These are phyloP conservation scores for Hyposoter dolosus DNA, from an alignment of 2,888 invertebrate species.

Conservation along the genomic window DNA sequence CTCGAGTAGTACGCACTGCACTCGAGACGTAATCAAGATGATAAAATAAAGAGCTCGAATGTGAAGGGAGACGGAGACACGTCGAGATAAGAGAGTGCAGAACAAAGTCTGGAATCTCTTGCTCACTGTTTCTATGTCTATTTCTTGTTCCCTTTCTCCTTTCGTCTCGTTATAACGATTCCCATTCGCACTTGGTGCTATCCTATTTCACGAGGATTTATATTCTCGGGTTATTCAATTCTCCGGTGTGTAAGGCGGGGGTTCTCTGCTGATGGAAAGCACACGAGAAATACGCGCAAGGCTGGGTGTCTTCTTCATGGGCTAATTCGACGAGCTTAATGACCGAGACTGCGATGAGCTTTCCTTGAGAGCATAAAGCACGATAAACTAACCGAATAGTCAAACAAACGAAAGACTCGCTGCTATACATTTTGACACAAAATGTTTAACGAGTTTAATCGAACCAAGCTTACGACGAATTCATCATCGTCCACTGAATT, in stretches of 20 bases:
- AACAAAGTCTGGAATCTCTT: constrained; percentile 43
- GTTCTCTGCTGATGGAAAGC: constrained; percentile 26
- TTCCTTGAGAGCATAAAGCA: constrained; percentile 7
- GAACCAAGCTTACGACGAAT: neutral
- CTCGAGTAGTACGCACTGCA: constrained; percentile 43
- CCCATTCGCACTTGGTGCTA: constrained; percentile 3
- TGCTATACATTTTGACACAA: constrained; percentile 2
- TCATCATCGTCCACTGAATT: neutral
- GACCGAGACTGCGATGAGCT: constrained; percentile 20
- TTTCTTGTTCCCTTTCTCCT: constrained; percentile 3
- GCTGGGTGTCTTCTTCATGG: constrained; percentile 15
- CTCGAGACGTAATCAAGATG: constrained; percentile 58
- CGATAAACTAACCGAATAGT: constrained; percentile 37
- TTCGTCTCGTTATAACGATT: constrained; percentile 7
- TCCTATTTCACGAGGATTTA: constrained; percentile 4
- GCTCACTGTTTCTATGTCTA: neutral
- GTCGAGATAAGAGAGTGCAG: constrained; percentile 30
- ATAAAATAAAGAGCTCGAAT: constrained; percentile 55
- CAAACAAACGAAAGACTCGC: constrained; percentile 30
- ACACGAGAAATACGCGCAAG: constrained; percentile 6
- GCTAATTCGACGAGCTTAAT: constrained; percentile 57
- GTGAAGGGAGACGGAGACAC: constrained; percentile 25
- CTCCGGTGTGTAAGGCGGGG: constrained; percentile 25
- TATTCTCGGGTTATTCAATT: constrained; percentile 37
- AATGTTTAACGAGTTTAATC: neutral